phyloP scores from a whole-genome alignment of 2,113 vertebrate species.

The Megaceryle torquata region DNA sequence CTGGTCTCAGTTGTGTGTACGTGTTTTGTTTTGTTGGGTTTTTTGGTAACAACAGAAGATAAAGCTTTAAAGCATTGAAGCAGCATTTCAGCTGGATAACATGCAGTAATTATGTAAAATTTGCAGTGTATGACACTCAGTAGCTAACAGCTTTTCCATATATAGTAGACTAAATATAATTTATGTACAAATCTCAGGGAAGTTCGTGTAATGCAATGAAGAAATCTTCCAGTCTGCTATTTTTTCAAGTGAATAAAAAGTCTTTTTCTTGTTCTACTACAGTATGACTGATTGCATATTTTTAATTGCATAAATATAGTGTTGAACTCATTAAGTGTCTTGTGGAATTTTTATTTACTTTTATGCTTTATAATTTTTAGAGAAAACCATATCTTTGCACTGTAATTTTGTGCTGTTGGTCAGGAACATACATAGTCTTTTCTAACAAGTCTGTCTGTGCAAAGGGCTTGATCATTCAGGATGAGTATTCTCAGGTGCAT shows the following conservation, averaged over 20 bases:
- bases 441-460: not conserved
- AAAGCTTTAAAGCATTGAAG: conserved; percentile 55
- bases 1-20: not conserved
- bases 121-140: conserved; percentile 21
- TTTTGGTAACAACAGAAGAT: conserved; percentile 36
- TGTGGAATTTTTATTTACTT: conserved; percentile 16
- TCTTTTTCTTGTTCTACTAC: conserved; percentile 23
- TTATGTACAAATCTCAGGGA: conserved; percentile 70
- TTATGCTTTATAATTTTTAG: not conserved
- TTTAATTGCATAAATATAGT: conserved; percentile 25
- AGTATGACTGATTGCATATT: conserved; percentile 32
- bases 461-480: not conserved
- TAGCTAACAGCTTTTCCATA: conserved; percentile 46
- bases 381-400: not conserved
- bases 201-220: conserved; percentile 61
- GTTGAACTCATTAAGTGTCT: conserved; percentile 28
- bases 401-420: not conserved
- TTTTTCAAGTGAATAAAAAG: conserved; percentile 62
- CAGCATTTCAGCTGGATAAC: conserved; percentile 48
- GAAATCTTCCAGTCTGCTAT: conserved; percentile 65
- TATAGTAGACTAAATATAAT: conserved; percentile 36
- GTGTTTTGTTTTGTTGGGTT: not conserved
- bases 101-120: conserved; percentile 31
- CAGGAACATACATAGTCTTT: not conserved
- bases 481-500: not conserved